These are phyloP conservation scores for Cerceris rybyensis DNA, from an alignment of 2,888 invertebrate species.

Conservation along the genomic window DNA sequence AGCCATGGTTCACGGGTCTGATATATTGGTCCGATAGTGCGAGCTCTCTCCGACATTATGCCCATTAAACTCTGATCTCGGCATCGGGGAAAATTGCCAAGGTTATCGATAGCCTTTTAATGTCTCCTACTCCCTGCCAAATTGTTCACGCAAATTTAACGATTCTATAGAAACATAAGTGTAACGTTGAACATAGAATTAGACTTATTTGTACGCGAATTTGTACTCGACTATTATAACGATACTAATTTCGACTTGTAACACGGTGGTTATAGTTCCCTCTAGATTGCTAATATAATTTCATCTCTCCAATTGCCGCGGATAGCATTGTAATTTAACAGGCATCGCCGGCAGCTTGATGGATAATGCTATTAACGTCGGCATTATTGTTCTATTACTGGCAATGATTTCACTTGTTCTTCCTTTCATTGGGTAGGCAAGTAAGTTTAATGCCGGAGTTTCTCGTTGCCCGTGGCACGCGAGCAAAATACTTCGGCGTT, in stretches of 20 bases:
- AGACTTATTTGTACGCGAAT: too few species aligned
- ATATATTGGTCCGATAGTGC: conserved; percentile 71
- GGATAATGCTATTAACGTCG: conserved; percentile 2
- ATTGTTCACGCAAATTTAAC: conserved; percentile 14
- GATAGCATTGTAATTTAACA: conserved; percentile 2
- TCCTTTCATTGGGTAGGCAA: too few species aligned
- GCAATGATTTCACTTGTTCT: too few species aligned
- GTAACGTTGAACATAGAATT: too few species aligned
- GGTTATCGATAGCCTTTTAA: conserved; percentile 72
- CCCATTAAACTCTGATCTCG: conserved; percentile 73
- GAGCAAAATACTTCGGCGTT: too few species aligned
- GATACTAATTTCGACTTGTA: too few species aligned
- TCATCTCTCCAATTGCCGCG: not conserved
- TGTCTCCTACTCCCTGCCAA: conserved; percentile 20
- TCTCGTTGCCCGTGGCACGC: too few species aligned
- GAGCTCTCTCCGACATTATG: conserved; percentile 72
- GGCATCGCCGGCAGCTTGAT: not conserved
- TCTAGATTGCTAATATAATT: too few species aligned
- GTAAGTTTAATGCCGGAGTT: not conserved
- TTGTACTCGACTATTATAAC: too few species aligned
- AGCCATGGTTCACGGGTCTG: conserved; percentile 52
- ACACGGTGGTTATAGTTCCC: too few species aligned
- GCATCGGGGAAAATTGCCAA: conserved; percentile 46
- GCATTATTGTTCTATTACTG: not conserved
- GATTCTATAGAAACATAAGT: not conserved